Evolutionary conservation across 2,113 vertebrate species (phyloP).

Genomic region (Bombycilla garrulus): DNA sequence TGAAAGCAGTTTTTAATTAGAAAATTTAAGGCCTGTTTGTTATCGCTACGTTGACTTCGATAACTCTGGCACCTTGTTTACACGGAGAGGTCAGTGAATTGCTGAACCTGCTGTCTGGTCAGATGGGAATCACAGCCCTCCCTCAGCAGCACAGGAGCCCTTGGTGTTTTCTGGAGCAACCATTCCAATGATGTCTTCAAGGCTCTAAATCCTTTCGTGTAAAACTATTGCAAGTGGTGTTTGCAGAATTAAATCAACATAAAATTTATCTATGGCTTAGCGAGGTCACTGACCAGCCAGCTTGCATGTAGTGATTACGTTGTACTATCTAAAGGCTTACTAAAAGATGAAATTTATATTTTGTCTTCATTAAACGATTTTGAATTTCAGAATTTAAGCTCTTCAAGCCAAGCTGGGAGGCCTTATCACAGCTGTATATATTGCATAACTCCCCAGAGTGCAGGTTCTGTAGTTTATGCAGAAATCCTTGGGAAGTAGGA

Average conservation of each 20-base stretch:
- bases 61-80: not conserved
- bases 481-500: not conserved
- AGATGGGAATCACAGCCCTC: not conserved
- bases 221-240: not conserved
- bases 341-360: not conserved
- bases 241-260: not conserved
- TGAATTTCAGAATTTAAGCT: not conserved
- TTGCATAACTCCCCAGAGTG: not conserved
- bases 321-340: not conserved
- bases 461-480: not conserved
- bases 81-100: not conserved
- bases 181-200: not conserved
- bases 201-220: not conserved
- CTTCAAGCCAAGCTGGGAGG: not conserved
- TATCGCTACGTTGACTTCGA: fast-evolving
- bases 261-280: not conserved
- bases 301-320: not conserved
- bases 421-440: not conserved
- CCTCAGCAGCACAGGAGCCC: not conserved
- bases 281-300: not conserved
- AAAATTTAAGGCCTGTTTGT: not conserved
- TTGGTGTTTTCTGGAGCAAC: not conserved
- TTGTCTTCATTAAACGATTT: not conserved
- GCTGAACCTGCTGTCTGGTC: not conserved
- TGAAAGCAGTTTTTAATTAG: not conserved